Base-by-base conservation (phyloP, 2,888 invertebrate genomes). In the Escarpia spicata region DNA sequence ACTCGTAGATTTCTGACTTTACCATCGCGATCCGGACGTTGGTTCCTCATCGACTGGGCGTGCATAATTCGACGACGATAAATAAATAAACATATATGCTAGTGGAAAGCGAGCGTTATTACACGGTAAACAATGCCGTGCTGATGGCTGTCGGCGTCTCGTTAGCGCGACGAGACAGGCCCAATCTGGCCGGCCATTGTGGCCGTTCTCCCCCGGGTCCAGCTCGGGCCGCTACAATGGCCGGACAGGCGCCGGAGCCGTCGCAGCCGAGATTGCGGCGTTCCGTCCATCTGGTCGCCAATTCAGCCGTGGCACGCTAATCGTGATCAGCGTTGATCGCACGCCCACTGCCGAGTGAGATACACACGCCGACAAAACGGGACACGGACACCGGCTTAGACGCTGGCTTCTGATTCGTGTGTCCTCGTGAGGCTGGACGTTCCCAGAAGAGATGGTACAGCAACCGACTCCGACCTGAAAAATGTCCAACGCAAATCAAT, bases 251-350 rank as follows among this genome's bases (percentile, higher is more conserved):
- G 75, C 75, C 75, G 75, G 75, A 75, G 15, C 75, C 26, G n/a
- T n/a, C 75, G 75, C 75, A 0, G 75, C 75, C 75, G 75, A 75
- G 75, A 75, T 75, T 75, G 75, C 26, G 75, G 19, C n/a, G 75
- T 75, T 75, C 75, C 75, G 75, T 75, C 75, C 75, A 75, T 75
- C 75, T 75, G 75, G 75, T 75, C 75, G 75, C 75, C 75, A n/a
- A 75, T 75, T 75, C 75, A 75, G n/a, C 52, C 75, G 75, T 75
- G 75, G 75, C 75, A 75, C 75, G 75, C 75, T 75, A 75, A 75
- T 75, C 75, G 19, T 26, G 75, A 75, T 75, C 75, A n/a, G 26
- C 75, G 75, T 75, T 75, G 75, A 75, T 75, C 75, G 75, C 26
- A 26, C 75, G 75, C 26, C 75, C 75, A 26, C n/a, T 26, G 75